Conservation (phyloP, 1,140 invertebrate species). For the Camponotus vicinus region DNA sequence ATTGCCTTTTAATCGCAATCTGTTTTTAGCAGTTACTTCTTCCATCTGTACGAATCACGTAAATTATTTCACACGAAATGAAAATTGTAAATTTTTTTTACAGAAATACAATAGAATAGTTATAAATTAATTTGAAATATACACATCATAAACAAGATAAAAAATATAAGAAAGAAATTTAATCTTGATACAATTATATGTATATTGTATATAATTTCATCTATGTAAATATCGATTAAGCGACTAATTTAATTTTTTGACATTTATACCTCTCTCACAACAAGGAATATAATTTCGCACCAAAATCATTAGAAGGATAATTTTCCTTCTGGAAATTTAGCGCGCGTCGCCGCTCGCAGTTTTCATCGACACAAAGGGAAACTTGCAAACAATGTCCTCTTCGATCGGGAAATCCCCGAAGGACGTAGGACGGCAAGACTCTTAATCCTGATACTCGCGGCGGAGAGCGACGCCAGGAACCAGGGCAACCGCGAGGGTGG, state of each 20-base stretch:
- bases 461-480: neutral
- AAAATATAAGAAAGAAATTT: neutral
- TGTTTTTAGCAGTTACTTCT: constrained; percentile 10
- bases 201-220: neutral
- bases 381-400: constrained; percentile 32
- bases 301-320: constrained; percentile 55
- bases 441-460: constrained; percentile 68
- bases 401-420: constrained; percentile 67
- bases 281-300: constrained; percentile 21
- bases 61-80: neutral
- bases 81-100: neutral
- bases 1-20: constrained; percentile 21
- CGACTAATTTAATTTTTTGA: neutral
- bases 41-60: neutral
- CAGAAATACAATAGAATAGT: neutral
- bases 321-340: constrained; percentile 28
- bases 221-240: neutral
- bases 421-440: constrained; percentile 53
- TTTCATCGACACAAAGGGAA: constrained; percentile 44
- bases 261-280: constrained; percentile 1
- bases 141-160: neutral
- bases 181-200: neutral
- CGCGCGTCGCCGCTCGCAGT: constrained; percentile 22
- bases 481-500: constrained; percentile 52
- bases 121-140: neutral